Percentiles rank a stretch among this genome's conserved stretches.
Conservation (phyloP, 2,888 invertebrate species). For the Acronicta psi region DNA sequence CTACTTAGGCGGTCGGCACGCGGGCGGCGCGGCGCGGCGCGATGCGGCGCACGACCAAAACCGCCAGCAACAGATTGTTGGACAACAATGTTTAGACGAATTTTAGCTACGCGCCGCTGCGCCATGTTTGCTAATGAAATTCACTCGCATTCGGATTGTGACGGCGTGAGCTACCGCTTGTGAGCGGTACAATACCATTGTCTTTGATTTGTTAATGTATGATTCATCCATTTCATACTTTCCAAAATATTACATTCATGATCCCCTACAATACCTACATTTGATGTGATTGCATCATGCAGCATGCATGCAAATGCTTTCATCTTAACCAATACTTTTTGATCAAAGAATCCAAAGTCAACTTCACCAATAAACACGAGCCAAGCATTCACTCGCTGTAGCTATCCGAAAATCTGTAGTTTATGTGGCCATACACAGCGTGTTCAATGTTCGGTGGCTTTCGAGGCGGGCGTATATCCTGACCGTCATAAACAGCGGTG, state of each 20-base stretch:
- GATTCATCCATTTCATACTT: too few species aligned
- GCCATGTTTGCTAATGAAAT: slow-evolving; percentile 53
- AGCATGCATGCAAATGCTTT: background rate
- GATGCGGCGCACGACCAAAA: slow-evolving; percentile 16
- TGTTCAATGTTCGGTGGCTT: slow-evolving; percentile 28
- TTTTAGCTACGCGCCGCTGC: slow-evolving; percentile 45
- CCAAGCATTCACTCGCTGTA: slow-evolving; percentile 29
- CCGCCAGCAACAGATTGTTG: slow-evolving; percentile 64
- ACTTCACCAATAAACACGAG: slow-evolving; percentile 31
- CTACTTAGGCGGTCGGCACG: slow-evolving; percentile 22
- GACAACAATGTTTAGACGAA: slow-evolving; percentile 56
- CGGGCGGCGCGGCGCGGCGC: slow-evolving; percentile 3
- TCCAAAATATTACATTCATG: background rate
- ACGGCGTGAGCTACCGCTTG: slow-evolving; percentile 9
- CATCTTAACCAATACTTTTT: slow-evolving; percentile 1
- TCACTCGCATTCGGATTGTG: slow-evolving; percentile 27
- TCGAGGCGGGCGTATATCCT: slow-evolving; percentile 16
- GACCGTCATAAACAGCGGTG: slow-evolving; percentile 47
- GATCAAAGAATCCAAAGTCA: slow-evolving; percentile 4
- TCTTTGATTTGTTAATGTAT: background rate
- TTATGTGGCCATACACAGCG: slow-evolving; percentile 30
- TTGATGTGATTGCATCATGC: too few species aligned
- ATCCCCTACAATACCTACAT: too few species aligned
- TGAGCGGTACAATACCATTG: background rate
- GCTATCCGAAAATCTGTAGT: slow-evolving; percentile 41